Conservation (phyloP, 2,888 invertebrate genomes). For the Lithophane socia region DNA sequence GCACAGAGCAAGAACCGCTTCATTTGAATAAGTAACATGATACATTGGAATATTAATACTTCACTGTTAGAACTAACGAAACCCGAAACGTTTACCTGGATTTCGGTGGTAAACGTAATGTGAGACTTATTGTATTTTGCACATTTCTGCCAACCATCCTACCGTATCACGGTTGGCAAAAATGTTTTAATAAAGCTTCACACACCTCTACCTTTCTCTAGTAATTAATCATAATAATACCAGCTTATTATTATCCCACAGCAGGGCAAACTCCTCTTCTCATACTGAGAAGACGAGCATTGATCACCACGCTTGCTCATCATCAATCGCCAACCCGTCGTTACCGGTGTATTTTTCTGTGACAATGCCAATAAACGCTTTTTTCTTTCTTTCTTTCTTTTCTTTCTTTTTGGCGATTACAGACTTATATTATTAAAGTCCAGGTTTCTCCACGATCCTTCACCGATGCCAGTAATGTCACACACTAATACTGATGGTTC, state of each 20-base stretch:
- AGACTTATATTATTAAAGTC: neutral
- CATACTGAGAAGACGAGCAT: neutral
- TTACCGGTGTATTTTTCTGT: too few species aligned
- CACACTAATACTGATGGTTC: too few species aligned
- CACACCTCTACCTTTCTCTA: neutral
- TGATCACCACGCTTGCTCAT: neutral
- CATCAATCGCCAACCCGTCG: too few species aligned
- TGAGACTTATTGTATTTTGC: slow-evolving; percentile 33
- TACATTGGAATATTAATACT: slow-evolving; percentile 65
- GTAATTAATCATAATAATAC: neutral
- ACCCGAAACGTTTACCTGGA: slow-evolving; percentile 46
- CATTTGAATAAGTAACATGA: slow-evolving; percentile 73
- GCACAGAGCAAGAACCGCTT: slow-evolving; percentile 60
- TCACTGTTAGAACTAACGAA: slow-evolving; percentile 48
- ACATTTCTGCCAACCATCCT: too few species aligned
- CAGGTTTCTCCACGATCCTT: neutral
- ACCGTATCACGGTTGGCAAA: neutral
- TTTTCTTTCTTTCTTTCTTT: too few species aligned
- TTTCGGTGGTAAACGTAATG: slow-evolving; percentile 37
- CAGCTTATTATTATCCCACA: neutral
- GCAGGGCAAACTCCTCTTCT: neutral
- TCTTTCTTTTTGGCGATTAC: too few species aligned
- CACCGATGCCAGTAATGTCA: neutral
- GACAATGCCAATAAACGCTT: too few species aligned
- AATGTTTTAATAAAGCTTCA: neutral